Conservation (phyloP, 1,140 invertebrate genomes). For the Drosophila malerkotliana region DNA sequence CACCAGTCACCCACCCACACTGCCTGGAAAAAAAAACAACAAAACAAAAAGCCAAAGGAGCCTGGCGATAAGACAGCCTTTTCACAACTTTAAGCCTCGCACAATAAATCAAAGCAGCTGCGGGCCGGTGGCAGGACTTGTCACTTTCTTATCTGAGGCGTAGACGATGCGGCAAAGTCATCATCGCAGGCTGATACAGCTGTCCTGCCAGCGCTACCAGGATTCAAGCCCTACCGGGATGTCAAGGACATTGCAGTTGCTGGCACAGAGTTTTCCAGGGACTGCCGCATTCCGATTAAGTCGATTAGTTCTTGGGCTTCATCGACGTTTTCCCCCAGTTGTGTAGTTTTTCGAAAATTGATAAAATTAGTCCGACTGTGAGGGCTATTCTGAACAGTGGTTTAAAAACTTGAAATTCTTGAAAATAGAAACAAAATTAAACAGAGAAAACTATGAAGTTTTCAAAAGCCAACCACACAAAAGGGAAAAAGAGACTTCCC, state of each 20-base stretch:
- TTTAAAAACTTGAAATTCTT: background rate
- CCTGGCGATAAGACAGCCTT: conserved; percentile 41
- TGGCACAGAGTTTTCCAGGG: conserved; percentile 21
- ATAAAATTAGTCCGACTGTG: conserved; percentile 59
- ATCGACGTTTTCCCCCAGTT: conserved; percentile 41
- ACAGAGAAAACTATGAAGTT: background rate
- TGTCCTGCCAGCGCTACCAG: conserved; percentile 6
- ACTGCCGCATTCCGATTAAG: conserved; percentile 56
- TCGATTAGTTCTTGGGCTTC: conserved; percentile 55
- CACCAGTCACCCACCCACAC: conserved; percentile 1
- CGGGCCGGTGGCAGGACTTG: conserved; percentile 19
- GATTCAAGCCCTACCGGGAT: conserved; percentile 43
- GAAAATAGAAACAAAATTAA: background rate
- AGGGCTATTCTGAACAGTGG: conserved; percentile 24
- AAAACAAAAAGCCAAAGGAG: conserved; percentile 15
- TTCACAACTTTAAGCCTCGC: conserved; percentile 69
- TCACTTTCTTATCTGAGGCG: conserved; percentile 58
- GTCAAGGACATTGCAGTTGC: conserved; percentile 69
- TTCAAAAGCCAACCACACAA: background rate
- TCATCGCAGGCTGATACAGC: conserved; percentile 30
- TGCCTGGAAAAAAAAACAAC: background rate
- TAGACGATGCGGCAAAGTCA: conserved; percentile 62
- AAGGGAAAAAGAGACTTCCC: background rate
- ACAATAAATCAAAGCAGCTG: conserved; percentile 76
- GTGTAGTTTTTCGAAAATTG: conserved; percentile 52